Evolutionary conservation across 2,888 invertebrate species (phyloP).

Genomic region (Sepiola atlantica): DNA sequence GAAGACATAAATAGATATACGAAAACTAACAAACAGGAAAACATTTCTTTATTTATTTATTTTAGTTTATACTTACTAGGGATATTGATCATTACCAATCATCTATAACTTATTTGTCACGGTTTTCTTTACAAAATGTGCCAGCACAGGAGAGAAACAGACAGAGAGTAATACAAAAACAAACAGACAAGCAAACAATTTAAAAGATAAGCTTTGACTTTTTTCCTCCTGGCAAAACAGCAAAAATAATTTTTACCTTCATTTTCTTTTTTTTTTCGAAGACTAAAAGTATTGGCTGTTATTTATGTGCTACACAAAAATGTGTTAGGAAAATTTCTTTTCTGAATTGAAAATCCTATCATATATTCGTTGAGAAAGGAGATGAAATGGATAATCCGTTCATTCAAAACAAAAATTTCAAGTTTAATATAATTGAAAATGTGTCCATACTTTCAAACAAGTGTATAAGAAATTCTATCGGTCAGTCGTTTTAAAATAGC

Average conservation of each 20-base stretch:
- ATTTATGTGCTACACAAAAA: neutral
- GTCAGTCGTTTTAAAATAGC: no score
- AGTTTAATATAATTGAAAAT: no score
- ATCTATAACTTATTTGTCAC: neutral
- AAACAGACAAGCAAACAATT: no score
- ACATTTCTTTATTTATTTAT: neutral
- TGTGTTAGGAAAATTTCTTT: no score
- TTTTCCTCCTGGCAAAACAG: neutral
- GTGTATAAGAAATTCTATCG: no score
- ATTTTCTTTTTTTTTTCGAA: neutral
- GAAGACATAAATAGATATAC: no score
- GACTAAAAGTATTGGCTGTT: neutral
- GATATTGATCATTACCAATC: neutral
- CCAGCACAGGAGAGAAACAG: neutral
- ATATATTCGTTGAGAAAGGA: no score
- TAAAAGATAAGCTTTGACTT: neutral
- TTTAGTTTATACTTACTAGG: neutral
- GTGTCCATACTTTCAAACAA: no score
- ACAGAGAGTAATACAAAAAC: no score
- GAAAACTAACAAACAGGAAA: neutral
- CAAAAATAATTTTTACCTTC: neutral
- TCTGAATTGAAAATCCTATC: no score
- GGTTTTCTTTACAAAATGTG: neutral
- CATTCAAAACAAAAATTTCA: no score
- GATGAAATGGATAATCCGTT: no score